Evolutionary conservation across 64 coral and sea anemone genomes (phyloP), one percentile per base, ranked within the genome.

Genomic region (Stichodactyla helianthus): DNA sequence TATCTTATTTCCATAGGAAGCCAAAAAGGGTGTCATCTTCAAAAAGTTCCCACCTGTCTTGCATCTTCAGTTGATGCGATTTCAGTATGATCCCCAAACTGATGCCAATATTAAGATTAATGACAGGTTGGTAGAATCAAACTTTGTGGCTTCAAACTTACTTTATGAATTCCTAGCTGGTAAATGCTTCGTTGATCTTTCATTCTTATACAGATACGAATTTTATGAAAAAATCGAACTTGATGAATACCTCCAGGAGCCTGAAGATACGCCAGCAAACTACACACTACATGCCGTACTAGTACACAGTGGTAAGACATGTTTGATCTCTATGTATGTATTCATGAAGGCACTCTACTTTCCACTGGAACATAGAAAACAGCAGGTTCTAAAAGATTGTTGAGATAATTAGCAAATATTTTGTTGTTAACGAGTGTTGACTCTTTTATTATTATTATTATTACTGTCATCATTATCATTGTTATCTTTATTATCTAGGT

Each of bases 101-200:
- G 97, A 99, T 90, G 86, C 97, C 6, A 99, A 99, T 92, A 92
- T 99, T 68, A 99, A 99, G 89, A 99, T 99, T 51, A 99, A 99
- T 86, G 97, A 99, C 91, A 99, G 97, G 97, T 99, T 81, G n/a
- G 94, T 86, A 54, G n/a, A 1, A 23, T 67, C 6, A 11, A 58
- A 58, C 14, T 58, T 58, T 58, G 8, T 58, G 35, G 35, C 35
- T 44, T 44, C 35, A 44, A 44, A 44, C 35, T 44, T 44, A 44
- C 35, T 44, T 3, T 44, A 44, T 44, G 35, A 44, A 44, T 44
- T 44, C 35, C 2, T 44, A 3, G 35, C 2, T 44, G 35, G 35
- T 44, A 44, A 44, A 44, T 44, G 35, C 35, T 44, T 44, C 35
- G 2, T 44, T 44, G 35, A 44, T 44, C 35, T 44, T 44, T 44